Evolutionary conservation across 2,888 invertebrate genomes (phyloP).

Genomic region (Bibio marci): DNA sequence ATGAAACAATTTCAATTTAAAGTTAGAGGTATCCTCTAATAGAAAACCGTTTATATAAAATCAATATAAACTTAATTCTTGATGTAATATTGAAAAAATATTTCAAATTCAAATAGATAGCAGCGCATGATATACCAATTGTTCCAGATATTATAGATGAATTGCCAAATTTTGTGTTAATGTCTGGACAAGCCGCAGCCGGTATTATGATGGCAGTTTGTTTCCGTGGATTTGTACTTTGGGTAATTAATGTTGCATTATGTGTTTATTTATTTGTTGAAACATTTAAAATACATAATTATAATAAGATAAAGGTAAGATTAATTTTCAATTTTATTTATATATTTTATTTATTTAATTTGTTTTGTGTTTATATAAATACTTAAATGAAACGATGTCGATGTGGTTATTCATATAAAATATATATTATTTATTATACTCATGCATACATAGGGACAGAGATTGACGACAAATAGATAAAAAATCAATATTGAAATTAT

Average conservation of each 20-base stretch:
- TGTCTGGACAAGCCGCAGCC: constrained; percentile 20
- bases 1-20: too few species aligned
- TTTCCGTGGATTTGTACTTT: constrained; percentile 29
- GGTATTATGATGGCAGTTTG: constrained; percentile 26
- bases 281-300: constrained; percentile 10
- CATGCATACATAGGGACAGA: too few species aligned
- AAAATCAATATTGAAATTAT: not conserved
- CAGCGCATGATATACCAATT: not conserved
- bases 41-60: too few species aligned
- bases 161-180: constrained; percentile 14
- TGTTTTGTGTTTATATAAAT: too few species aligned
- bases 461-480: not conserved
- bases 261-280: constrained; percentile 17
- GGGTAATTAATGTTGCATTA: constrained; percentile 25
- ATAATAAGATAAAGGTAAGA: constrained; percentile 7
- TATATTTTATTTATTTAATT: too few species aligned
- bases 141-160: constrained; percentile 2
- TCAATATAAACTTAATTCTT: too few species aligned
- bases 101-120: not conserved
- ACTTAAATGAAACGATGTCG: too few species aligned
- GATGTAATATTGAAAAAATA: too few species aligned
- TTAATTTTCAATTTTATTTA: not conserved
- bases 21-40: too few species aligned
- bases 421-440: too few species aligned
- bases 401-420: too few species aligned